phyloP scores from a whole-genome alignment of 2,797 vertebrate genomes.

The Hirundo rustica region DNA sequence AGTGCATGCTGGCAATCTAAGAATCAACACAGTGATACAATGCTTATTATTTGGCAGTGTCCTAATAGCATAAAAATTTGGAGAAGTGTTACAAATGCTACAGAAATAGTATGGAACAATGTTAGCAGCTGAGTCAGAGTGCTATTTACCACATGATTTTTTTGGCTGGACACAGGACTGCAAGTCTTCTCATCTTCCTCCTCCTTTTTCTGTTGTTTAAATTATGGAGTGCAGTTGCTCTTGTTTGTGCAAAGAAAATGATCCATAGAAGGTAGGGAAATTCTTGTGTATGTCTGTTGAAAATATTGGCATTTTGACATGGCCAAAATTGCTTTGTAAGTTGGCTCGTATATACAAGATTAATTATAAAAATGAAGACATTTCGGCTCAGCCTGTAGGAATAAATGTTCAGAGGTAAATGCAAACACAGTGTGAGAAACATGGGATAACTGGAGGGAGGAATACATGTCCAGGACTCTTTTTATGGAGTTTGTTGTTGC shows the following conservation, averaged over 20 bases:
- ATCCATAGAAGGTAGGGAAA: conserved; percentile 39
- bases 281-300: background rate
- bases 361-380: conserved; percentile 22
- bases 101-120: conserved; percentile 56
- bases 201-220: conserved; percentile 46
- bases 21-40: background rate
- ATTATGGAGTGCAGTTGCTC: conserved; percentile 40
- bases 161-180: conserved; percentile 16
- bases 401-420: background rate
- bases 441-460: background rate
- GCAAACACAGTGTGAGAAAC: background rate
- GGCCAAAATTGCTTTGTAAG: conserved; percentile 18
- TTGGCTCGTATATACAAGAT: background rate
- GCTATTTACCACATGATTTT: conserved; percentile 47
- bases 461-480: background rate
- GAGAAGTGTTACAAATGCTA: conserved; percentile 52
- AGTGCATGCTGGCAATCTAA: background rate
- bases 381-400: background rate
- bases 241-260: conserved; percentile 52
- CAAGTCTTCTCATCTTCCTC: conserved; percentile 37
- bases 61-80: conserved; percentile 33
- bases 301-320: conserved; percentile 49
- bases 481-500: conserved; percentile 19
- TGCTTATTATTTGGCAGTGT: background rate
- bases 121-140: conserved; percentile 57